A percentile compares a stretch with the other conserved stretches of the same genome.
These are phyloP conservation scores for Lithophane semibrunnea DNA, from an alignment of 2,888 invertebrate genomes.

Conservation along the genomic window DNA sequence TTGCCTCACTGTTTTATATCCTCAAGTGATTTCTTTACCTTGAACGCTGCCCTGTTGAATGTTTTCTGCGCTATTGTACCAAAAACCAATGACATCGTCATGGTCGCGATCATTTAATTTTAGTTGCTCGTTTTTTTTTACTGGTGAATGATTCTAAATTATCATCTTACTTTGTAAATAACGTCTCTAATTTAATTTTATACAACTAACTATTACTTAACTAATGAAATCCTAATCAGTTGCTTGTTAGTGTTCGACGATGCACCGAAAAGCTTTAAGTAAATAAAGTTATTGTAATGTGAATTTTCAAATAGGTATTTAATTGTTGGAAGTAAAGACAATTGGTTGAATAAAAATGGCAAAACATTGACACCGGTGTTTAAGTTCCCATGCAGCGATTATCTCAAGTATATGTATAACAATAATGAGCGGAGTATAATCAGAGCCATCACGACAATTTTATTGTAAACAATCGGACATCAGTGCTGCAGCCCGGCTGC, in stretches of 20 bases:
- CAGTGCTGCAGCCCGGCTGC: constrained; percentile 7
- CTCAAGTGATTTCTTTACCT: constrained; percentile 59
- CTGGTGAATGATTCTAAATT: too few species aligned
- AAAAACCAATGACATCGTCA: constrained; percentile 42
- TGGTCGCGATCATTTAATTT: constrained; percentile 23
- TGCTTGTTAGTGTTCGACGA: neutral
- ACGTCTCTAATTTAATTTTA: too few species aligned
- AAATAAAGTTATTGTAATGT: constrained; percentile 1
- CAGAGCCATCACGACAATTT: constrained; percentile 45
- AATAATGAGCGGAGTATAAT: constrained; percentile 39
- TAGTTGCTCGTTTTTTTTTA: constrained; percentile 3
- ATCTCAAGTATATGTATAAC: constrained; percentile 36
- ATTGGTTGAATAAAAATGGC: constrained; percentile 12
- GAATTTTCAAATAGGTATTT: constrained; percentile 7
- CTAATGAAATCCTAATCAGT: too few species aligned
- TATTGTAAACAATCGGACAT: constrained; percentile 49
- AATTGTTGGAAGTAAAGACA: constrained; percentile 10
- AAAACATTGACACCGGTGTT: constrained; percentile 36
- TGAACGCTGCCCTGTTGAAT: constrained; percentile 43
- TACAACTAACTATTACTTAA: too few species aligned
- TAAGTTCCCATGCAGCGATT: constrained; percentile 46
- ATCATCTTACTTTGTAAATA: too few species aligned
- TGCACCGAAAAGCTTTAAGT: neutral
- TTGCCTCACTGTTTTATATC: constrained; percentile 61
- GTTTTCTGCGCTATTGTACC: constrained; percentile 33